Evolutionary conservation across 2,888 invertebrate species (phyloP), one percentile per base, ranked within the genome.

Genomic region (Spilosoma lubricipeda): DNA sequence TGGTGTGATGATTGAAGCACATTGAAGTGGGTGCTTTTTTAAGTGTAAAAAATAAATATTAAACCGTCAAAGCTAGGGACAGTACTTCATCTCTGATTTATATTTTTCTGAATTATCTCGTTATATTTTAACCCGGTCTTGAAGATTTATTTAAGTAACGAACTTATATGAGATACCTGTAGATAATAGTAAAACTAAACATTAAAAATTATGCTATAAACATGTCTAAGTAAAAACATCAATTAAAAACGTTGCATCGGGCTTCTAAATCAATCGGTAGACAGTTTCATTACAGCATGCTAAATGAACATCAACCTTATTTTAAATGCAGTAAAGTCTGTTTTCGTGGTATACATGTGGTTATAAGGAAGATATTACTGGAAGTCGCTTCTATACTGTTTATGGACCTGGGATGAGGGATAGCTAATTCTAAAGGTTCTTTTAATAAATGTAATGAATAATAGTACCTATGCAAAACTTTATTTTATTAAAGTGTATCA

Each of bases 181-280:
- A 27, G 48, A 15, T 20, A 48, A 48, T 30, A 30, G 30, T 30
- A 15, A 30, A 63, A 72, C 79, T 73, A 23, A 42, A 39, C 77
- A 76, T 81, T 85, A 78, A 83, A 70, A 67, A 72, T 73, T 71
- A 56, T 67, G 79, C 86, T 81, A 91, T 91, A 92, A 91, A 91
- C 84, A 89, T 87, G 88, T 86, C 86, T 83, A 63, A 87, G 90
- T 92, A 93, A 93, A 92, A 92, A 88, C 90, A 89, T 91, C 90
- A 93, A 93, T 93, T 93, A 93, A 93, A 93, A 93, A 88, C 79
- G 76, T 87, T 86, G 84, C 75, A 75, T 65, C 79, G 70, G 76
- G 74, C 80, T 71, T 78, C 74, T 85, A 85, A 84, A 85, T 85
- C 81, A 92, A 91, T 90, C 87, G 76, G 64, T 48, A 72, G 84